Base-by-base conservation (phyloP, 1,140 invertebrate species). In the Elymnias hypermnestra region DNA sequence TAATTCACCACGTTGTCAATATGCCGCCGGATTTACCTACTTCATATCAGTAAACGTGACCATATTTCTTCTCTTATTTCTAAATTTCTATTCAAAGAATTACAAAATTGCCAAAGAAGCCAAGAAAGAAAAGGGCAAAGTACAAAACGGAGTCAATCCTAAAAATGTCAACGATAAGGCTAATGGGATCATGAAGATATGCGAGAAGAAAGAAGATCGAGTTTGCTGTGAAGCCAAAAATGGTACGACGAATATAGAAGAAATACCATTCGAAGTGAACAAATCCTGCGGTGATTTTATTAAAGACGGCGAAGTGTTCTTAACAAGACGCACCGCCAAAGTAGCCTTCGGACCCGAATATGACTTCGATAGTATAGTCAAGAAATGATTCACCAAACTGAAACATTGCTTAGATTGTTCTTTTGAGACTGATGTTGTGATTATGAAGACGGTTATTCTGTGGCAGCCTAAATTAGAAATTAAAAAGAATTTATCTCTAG, bases 41-140 rank as follows among this genome's bases (percentile, higher is more conserved):
- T 82, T 93, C 48, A 89, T 93, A 50, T 87, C 92, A 8, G 88
- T 88, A 5, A 93, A 94, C 65, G 91, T 92, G 33, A 55, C 90
- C 1, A 91, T 93, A 38, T 93, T 98, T 88, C 90, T 97, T 2
- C 72, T 93, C 52, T 87, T 98, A 8, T 98, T 98, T 66, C 89
- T 89, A 3, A 92, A 97, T 53, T 98, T 97, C 87, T 98, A 97
- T 68, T 89, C 90, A 39, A 92, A 93, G 63, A 89, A 93, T 7
- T 97, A 98, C 67, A 84, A 89, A n/a, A 86, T 38, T 8, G 68
- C 69, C 31, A 76, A 63, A 18, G 61, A 68, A 38, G 42, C 46
- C 4, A 65, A 64, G 15, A 72, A 66, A 37, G 65, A 72, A 39
- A 51, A 60, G 14, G 48, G 63, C 1, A 83, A 57, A 57, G 50